These are phyloP conservation scores for Phalera bucephala DNA, from an alignment of 2,888 invertebrate genomes.

Conservation along the genomic window DNA sequence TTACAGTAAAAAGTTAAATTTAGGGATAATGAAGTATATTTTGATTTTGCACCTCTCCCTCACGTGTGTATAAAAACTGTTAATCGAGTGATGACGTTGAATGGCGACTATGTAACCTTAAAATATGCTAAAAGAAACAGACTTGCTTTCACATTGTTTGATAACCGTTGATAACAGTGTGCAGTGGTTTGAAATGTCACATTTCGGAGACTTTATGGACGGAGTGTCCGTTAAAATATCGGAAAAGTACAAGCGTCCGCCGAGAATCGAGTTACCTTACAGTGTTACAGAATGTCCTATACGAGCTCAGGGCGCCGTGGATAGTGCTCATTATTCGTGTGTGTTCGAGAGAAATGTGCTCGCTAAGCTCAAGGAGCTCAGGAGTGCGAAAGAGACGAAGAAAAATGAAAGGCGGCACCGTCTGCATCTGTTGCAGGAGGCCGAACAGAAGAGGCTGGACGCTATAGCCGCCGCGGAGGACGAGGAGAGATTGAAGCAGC, in stretches of 20 bases:
- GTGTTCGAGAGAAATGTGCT: conserved; percentile 88
- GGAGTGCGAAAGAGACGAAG: conserved; percentile 84
- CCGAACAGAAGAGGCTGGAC: conserved; percentile 80
- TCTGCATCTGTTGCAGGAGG: conserved; percentile 82
- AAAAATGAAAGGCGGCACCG: conserved; percentile 84
- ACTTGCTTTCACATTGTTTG: conserved; percentile 73
- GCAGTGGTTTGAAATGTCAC: conserved; percentile 70
- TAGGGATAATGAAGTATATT: conserved; percentile 38
- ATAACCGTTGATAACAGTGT: conserved; percentile 44
- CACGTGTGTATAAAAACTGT: conserved; percentile 29
- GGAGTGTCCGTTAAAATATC: conserved; percentile 94
- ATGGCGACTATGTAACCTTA: conserved; percentile 74
- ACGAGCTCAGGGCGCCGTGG: conserved; percentile 65
- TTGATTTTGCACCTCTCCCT: conserved; percentile 21
- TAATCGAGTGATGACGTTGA: conserved; percentile 70
- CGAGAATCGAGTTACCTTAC: conserved; percentile 80
- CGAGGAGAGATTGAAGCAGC: conserved; percentile 79
- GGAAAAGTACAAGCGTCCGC: conserved; percentile 92
- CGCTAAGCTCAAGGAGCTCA: conserved; percentile 88
- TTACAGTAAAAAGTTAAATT: conserved; percentile 2
- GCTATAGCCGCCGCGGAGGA: conserved; percentile 74
- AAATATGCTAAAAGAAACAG: conserved; percentile 73
- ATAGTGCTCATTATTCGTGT: conserved; percentile 83
- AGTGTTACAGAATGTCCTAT: conserved; percentile 57
- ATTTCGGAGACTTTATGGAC: conserved; percentile 87